phyloP scores from a whole-genome alignment of 2,797 vertebrate genomes.

The Malacoctenus gilli region DNA sequence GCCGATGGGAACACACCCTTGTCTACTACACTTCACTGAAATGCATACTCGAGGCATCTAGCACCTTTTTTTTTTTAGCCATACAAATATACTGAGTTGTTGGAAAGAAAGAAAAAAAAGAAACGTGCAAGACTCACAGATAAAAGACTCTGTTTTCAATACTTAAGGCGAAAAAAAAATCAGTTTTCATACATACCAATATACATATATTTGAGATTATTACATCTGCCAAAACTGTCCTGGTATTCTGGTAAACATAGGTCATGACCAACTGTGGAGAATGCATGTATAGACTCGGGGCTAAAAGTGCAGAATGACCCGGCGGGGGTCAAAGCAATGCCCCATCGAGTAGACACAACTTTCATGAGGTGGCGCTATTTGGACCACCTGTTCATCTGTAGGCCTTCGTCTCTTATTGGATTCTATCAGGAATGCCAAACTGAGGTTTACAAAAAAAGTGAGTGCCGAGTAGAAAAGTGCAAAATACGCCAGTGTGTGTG shows the following conservation, averaged over 20 bases:
- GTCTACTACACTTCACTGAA: slow-evolving; percentile 70
- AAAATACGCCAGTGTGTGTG: slow-evolving; percentile 74
- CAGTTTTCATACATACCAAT: slow-evolving; percentile 78
- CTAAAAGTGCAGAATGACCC: slow-evolving; percentile 75
- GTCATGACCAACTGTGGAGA: slow-evolving; percentile 54
- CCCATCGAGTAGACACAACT: slow-evolving; percentile 58
- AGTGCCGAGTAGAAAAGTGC: slow-evolving; percentile 80
- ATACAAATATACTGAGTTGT: slow-evolving; percentile 74
- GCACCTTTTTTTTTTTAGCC: slow-evolving; percentile 75
- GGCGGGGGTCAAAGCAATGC: slow-evolving; percentile 65
- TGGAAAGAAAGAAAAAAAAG: slow-evolving; percentile 32
- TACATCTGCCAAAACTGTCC: slow-evolving; percentile 74
- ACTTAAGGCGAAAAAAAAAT: slow-evolving; percentile 86
- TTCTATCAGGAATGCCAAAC: slow-evolving; percentile 60
- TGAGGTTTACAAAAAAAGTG: slow-evolving; percentile 54
- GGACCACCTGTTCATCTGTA: slow-evolving; percentile 50
- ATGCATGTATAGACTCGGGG: slow-evolving; percentile 58
- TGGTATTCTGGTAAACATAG: slow-evolving; percentile 69
- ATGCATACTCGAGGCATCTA: slow-evolving; percentile 77
- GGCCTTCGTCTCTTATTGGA: slow-evolving; percentile 54
- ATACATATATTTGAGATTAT: slow-evolving; percentile 81
- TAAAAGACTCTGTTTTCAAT: slow-evolving; percentile 82
- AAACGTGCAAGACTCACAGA: slow-evolving; percentile 80
- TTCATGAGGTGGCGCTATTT: slow-evolving; percentile 11
- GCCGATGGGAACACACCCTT: slow-evolving; percentile 63